A percentile compares a stretch with the other conserved stretches of the same genome.
Conservation (phyloP, 2,888 invertebrate species). For the Gortyna flavago region DNA sequence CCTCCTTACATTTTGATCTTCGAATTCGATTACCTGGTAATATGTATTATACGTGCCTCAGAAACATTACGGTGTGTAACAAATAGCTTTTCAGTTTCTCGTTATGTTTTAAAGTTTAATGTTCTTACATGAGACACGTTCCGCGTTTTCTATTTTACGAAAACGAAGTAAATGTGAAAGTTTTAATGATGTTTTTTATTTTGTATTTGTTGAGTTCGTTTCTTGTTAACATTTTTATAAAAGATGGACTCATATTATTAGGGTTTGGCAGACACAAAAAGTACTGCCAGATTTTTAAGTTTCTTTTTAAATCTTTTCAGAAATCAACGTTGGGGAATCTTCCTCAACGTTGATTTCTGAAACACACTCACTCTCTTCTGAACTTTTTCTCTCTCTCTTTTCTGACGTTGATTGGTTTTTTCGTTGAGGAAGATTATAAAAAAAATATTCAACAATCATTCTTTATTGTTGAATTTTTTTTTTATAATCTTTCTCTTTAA, state of each 20-base stretch:
- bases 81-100: constrained; percentile 76
- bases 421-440: neutral
- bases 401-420: too few species aligned
- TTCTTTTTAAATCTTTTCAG: constrained; percentile 23
- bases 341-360: too few species aligned
- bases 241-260: constrained; percentile 25
- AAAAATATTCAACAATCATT: too few species aligned
- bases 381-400: too few species aligned
- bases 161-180: constrained; percentile 71
- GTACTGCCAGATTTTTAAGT: neutral
- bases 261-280: neutral
- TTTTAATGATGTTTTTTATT: constrained; percentile 76
- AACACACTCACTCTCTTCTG: too few species aligned
- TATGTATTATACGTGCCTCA: constrained; percentile 78
- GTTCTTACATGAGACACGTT: constrained; percentile 75
- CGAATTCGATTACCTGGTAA: constrained; percentile 79
- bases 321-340: neutral
- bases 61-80: constrained; percentile 69
- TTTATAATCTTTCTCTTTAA: neutral
- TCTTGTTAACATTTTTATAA: constrained; percentile 48
- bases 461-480: neutral
- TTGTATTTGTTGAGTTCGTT: constrained; percentile 44
- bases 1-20: constrained; percentile 78
- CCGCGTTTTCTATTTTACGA: constrained; percentile 70
- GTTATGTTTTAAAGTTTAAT: constrained; percentile 73